Conservation (phyloP, 2,888 invertebrate species). For the Trissolcus brochymenae region DNA sequence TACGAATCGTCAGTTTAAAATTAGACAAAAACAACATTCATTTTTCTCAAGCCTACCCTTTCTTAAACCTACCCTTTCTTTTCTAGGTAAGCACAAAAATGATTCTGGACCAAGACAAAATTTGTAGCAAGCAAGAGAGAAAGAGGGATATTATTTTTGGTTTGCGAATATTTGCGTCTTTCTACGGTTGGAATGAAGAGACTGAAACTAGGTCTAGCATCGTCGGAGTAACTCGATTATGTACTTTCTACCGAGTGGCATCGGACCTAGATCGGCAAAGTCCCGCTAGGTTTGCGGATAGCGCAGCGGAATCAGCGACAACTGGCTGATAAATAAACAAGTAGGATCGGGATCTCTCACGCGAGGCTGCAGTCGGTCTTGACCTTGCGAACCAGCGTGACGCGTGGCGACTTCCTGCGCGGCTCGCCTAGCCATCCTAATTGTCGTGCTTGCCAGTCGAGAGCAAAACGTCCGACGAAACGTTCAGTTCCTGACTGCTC, state of each 20-base stretch:
- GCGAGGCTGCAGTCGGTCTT: slow-evolving; percentile 17
- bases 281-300: slow-evolving; percentile 31
- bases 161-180: background rate
- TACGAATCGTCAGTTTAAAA: too few species aligned
- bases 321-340: background rate
- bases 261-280: slow-evolving; percentile 27
- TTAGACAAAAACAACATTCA: too few species aligned
- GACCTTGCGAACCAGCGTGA: slow-evolving; percentile 38
- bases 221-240: slow-evolving; percentile 34
- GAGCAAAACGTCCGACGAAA: slow-evolving; percentile 11
- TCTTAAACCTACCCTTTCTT: too few species aligned
- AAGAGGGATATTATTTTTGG: too few species aligned
- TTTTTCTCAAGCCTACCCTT: too few species aligned
- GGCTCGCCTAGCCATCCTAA: slow-evolving; percentile 8
- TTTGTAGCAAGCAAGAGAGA: background rate
- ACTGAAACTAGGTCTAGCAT: slow-evolving; percentile 40
- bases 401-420: slow-evolving; percentile 27
- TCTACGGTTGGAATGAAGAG: background rate
- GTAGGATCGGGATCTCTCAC: background rate
- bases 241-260: slow-evolving; percentile 40
- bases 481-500: background rate
- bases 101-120: background rate
- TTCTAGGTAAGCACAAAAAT: background rate
- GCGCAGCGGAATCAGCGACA: background rate
- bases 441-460: slow-evolving; percentile 13